Evolutionary conservation across 1,140 invertebrate species (phyloP), one percentile per base, ranked within the genome.

Genomic region (Araneus ventricosus): DNA sequence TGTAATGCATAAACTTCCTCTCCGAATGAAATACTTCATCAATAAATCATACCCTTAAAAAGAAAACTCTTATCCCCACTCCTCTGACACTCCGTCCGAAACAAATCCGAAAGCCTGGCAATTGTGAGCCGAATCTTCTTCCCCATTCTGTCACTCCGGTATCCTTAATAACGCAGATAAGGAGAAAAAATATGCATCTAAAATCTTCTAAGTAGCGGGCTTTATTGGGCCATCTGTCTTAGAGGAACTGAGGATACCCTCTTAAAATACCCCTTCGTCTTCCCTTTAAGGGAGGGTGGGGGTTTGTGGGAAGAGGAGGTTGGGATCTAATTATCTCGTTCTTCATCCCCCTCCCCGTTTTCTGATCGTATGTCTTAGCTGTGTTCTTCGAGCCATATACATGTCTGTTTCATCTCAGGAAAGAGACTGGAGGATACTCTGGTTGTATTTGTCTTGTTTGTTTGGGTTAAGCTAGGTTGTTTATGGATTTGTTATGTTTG

Each of bases 151-250:
- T 39, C 45, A 57, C 82, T 85, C 2, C 27, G 14, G 70, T 30
- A 1, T 20, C 34, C 37, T 70, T 88, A 70, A 70, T 88, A 67
- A 88, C 20, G 30, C 2, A 34, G 87, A 57, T 34, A 75, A 70
- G 87, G 24, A 34, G 87, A 67, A 88, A 75, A 88, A 75, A 88
- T 75, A 75, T 75, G 87, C 87, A 88, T 88, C 67, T 45, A 88
- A 70, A 88, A 67, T 88, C 63, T 88, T 39, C 39, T 75, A 88
- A 88, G 87, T 88, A 88, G 37, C 63, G 4, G 67, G 61, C 87
- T 88, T 88, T 88, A 88, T 88, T 88, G 87, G 39, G 14, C 63
- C 87, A 88, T 88, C 67, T 88, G 87, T 88, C 87, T 88, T 88
- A 4, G 10, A 75, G 63, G 27, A 24, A 88, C 52, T 59, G 34